Base-by-base conservation (phyloP, 2,797 vertebrate genomes). In the Carcharodon carcharias region DNA sequence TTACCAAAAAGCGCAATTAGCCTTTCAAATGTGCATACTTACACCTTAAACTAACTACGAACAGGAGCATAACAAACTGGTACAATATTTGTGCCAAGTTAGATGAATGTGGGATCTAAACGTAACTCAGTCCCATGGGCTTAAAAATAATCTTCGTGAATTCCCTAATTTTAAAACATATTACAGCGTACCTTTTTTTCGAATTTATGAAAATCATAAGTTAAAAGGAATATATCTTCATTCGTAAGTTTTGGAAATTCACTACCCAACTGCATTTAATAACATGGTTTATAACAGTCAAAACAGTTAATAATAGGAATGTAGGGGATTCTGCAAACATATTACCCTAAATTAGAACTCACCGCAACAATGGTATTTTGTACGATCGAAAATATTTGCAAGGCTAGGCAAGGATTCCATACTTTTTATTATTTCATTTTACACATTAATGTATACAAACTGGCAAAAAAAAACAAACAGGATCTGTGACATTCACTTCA, bases 371-470 rank as follows among this genome's bases (percentile, higher is more conserved):
- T 3, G 61, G 11, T 0, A 58, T 14, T n/a, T 21, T 63, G 35
- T 26, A 61, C 5, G 12, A 61, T 12, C 31, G 58, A 93, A 91
- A 93, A 67, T 93, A 93, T 12, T 67, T 65, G 7, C 91, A 67
- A 93, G 61, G 21, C 91, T 67, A 26, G 61, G 8, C 35, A 92
- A 92, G 31, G 67, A 56, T 95, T 77, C 35, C 45, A 95, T 77
- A 73, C 50, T 31, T 95, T 95, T 95, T 95, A 95, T 71, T 95
- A 77, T 73, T 95, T 95, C 67, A 77, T 71, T 95, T 95, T 95
- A 56, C 40, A 95, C 94, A 71, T 95, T n/a, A 91, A 91, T 91
- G 88, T 91, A 91, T 95, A 95, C 93, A 95, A 95, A 95, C 94
- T 95, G 94, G 94, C 45, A 77, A 56, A 94, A 94, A 56, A 95